Conservation (phyloP, 2,888 invertebrate genomes). For the Unio pictorum region DNA sequence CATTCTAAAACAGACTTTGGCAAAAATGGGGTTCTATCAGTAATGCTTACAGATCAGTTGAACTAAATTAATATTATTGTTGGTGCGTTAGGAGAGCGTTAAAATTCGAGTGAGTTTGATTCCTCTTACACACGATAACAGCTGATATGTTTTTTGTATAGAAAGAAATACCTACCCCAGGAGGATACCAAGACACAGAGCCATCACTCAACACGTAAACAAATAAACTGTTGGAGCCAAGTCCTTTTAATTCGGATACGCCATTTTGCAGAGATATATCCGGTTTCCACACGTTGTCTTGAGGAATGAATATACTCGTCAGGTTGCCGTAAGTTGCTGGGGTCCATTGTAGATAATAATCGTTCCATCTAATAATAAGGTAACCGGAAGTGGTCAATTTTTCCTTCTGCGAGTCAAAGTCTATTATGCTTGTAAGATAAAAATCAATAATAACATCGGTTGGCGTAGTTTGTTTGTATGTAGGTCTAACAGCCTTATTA, state of each 20-base stretch:
- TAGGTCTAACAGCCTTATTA: constrained; percentile 14
- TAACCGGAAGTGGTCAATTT: constrained; percentile 23
- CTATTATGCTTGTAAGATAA: constrained; percentile 16
- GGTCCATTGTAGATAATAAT: constrained; percentile 18
- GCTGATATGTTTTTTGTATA: too few species aligned
- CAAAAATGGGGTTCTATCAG: too few species aligned
- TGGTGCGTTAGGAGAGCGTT: too few species aligned
- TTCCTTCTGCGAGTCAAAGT: constrained; percentile 19
- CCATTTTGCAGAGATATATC: constrained; percentile 8
- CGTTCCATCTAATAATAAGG: constrained; percentile 20
- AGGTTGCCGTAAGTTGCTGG: constrained; percentile 10
- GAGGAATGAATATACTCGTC: neutral
- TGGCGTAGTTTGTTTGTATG: constrained; percentile 7
- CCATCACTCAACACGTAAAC: constrained; percentile 1
- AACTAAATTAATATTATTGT: too few species aligned
- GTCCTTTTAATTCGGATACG: constrained; percentile 1
- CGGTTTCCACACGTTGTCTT: constrained; percentile 9
- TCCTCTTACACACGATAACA: too few species aligned
- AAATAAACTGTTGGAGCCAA: constrained; percentile 1
- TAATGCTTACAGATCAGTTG: too few species aligned
- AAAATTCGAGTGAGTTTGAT: too few species aligned
- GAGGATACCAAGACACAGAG: constrained; percentile 3
- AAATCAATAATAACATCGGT: constrained; percentile 24
- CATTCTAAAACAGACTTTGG: too few species aligned
- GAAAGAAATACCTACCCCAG: neutral